phyloP scores from a whole-genome alignment of 2,888 invertebrate genomes.

The Microchrysa polita region DNA sequence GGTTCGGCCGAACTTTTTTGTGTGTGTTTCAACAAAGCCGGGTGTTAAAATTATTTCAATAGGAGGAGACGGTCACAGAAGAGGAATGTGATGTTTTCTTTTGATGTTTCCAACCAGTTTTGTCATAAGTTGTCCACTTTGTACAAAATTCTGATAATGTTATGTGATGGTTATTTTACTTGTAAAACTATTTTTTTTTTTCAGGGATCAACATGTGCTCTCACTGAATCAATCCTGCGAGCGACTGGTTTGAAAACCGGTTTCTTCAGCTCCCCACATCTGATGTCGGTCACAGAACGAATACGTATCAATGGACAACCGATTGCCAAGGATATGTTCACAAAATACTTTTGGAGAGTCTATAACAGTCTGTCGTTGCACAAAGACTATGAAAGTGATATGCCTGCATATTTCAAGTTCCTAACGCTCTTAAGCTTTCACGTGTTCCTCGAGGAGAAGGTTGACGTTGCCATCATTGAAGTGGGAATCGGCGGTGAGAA shows the following conservation, averaged over 20 bases:
- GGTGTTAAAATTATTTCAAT: no score
- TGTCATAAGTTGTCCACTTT: no score
- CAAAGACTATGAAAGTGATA: constrained; percentile 71
- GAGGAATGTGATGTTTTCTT: no score
- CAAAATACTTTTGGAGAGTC: constrained; percentile 83
- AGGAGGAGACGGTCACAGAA: no score
- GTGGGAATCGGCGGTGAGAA: constrained; percentile 96
- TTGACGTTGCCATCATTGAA: constrained; percentile 94
- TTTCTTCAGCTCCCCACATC: constrained; percentile 95
- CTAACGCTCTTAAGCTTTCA: constrained; percentile 91
- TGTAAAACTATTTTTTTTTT: no score
- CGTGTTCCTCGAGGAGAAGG: constrained; percentile 83
- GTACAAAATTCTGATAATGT: no score
- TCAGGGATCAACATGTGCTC: constrained; percentile 90
- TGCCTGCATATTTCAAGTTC: constrained; percentile 96
- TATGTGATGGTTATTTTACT: no score
- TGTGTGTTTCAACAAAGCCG: no score
- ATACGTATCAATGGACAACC: constrained; percentile 88
- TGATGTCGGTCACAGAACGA: constrained; percentile 90
- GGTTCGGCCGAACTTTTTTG: no score
- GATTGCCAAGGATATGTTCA: constrained; percentile 77
- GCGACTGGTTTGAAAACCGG: constrained; percentile 88
- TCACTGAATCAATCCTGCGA: constrained; percentile 88
- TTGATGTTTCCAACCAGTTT: no score
- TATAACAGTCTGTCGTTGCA: constrained; percentile 70